Conservation (phyloP, 2,113 vertebrate genomes). For the Oncorhynchus masou region DNA sequence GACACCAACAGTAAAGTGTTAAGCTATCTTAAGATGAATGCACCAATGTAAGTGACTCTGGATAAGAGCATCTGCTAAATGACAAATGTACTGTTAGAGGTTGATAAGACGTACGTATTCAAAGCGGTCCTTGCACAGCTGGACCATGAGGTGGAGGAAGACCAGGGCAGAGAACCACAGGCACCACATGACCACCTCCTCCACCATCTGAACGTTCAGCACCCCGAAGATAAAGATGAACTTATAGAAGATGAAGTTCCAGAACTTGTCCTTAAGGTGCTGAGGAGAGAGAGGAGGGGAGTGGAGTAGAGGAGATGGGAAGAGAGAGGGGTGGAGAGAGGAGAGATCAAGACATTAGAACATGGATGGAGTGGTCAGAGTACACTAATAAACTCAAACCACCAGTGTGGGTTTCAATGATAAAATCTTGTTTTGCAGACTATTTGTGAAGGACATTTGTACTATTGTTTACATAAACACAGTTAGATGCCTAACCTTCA, state of each 20-base stretch:
- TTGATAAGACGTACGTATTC: conserved; percentile 88
- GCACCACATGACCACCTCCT: conserved; percentile 98
- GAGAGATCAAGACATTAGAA: background rate
- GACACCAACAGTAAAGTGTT: no score
- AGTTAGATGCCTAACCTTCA: no score
- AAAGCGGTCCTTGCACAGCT: conserved; percentile 98
- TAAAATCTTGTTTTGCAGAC: no score
- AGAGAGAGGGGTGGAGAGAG: background rate
- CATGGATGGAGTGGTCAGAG: background rate
- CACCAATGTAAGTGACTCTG: no score
- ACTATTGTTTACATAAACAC: no score
- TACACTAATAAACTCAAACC: no score
- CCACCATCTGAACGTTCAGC: conserved; percentile 94
- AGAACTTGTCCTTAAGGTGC: conserved; percentile 99
- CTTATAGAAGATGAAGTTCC: conserved; percentile 99
- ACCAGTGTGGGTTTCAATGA: no score
- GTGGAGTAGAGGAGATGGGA: no score
- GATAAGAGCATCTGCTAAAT: no score
- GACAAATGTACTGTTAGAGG: background rate
- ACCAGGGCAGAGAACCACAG: conserved; percentile 96
- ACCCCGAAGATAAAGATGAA: conserved; percentile 99
- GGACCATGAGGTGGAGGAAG: conserved; percentile 97
- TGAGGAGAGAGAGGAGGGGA: conserved; percentile 42
- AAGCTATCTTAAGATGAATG: no score
- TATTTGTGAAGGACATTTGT: no score